Percentiles rank a stretch among this genome's conserved stretches.
Conservation (phyloP, 2,113 vertebrate genomes). For the Aptenodytes forsteri region DNA sequence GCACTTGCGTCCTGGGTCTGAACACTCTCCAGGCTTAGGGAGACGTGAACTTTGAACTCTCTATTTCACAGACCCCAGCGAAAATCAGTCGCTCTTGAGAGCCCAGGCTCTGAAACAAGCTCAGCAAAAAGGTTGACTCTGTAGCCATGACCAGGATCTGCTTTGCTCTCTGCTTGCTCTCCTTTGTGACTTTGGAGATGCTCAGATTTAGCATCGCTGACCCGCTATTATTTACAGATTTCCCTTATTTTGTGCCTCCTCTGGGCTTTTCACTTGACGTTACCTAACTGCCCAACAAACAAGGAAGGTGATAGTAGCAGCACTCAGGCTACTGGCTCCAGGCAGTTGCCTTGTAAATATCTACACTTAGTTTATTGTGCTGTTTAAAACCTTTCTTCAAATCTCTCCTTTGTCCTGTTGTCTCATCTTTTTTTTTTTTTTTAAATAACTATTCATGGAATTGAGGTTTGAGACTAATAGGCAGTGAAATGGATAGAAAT, state of each 20-base stretch:
- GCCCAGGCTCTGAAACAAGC: accelerated
- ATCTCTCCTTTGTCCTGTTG: neutral
- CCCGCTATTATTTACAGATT: neutral
- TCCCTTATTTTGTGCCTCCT: neutral
- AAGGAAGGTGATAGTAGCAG: neutral
- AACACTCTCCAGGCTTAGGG: neutral
- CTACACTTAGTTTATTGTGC: neutral
- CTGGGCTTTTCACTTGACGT: neutral
- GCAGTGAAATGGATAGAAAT: neutral
- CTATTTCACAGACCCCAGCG: accelerated
- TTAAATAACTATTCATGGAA: neutral
- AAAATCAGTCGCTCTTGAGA: accelerated
- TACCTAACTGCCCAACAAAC: neutral
- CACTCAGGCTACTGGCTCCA: neutral
- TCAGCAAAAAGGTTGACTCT: neutral
- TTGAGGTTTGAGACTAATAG: neutral
- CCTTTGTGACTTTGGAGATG: neutral
- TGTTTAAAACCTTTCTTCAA: neutral
- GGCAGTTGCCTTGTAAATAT: neutral
- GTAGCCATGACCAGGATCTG: neutral
- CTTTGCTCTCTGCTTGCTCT: neutral
- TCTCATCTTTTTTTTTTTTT: neutral
- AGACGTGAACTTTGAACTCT: accelerated
- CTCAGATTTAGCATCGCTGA: neutral
- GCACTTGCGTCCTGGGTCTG: neutral